These are phyloP conservation scores for Selenia dentaria DNA, from an alignment of 2,888 invertebrate genomes.

Conservation along the genomic window DNA sequence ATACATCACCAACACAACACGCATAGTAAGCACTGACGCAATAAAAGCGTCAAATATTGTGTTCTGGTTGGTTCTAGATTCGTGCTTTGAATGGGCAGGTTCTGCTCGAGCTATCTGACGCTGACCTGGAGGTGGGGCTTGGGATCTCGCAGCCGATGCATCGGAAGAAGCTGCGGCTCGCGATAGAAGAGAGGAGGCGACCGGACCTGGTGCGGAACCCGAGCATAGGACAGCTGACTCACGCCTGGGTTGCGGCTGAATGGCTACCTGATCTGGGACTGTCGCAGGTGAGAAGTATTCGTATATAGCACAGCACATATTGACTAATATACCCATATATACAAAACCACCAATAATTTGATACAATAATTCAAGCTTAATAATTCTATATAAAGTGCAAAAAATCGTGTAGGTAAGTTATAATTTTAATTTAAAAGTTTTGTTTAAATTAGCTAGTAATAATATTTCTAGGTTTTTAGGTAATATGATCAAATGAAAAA, in stretches of 20 bases:
- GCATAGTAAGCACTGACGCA: constrained; percentile 59
- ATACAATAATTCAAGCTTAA: too few species aligned
- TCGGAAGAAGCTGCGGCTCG: constrained; percentile 95
- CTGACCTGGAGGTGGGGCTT: constrained; percentile 95
- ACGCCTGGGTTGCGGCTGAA: constrained; percentile 97
- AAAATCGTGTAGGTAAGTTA: too few species aligned
- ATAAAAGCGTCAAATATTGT: constrained; percentile 83
- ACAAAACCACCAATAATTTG: too few species aligned
- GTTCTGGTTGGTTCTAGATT: constrained; percentile 87
- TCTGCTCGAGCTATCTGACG: constrained; percentile 95
- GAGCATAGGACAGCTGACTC: constrained; percentile 93
- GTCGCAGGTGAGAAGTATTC: constrained; percentile 83
- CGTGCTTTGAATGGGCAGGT: constrained; percentile 91
- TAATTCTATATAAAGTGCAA: too few species aligned
- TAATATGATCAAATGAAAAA: too few species aligned
- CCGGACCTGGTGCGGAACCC: constrained; percentile 95
- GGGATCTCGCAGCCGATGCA: constrained; percentile 97
- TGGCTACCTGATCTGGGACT: constrained; percentile 97
- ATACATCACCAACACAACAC: constrained; percentile 29
- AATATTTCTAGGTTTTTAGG: too few species aligned
- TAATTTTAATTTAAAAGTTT: too few species aligned
- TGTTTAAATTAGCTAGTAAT: too few species aligned
- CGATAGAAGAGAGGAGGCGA: constrained; percentile 96
- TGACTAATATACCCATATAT: too few species aligned
- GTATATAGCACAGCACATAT: too few species aligned